These are phyloP conservation scores for Drosophila setosimentum DNA, from an alignment of 2,888 invertebrate species.

Conservation along the genomic window DNA sequence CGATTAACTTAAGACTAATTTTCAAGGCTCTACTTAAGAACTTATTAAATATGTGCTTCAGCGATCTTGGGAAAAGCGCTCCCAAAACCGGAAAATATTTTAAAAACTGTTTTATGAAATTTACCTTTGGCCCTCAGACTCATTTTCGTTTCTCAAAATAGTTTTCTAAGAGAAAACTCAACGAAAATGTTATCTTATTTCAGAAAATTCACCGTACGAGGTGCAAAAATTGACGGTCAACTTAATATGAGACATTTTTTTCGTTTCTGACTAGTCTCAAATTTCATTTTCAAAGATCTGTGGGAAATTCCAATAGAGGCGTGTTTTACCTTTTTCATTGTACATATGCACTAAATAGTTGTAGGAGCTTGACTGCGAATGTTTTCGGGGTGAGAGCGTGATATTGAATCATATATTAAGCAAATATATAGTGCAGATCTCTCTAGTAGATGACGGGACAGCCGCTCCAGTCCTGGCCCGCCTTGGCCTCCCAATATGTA, in stretches of 20 bases:
- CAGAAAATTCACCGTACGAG: not conserved
- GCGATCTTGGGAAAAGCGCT: not conserved
- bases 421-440: conserved; percentile 38
- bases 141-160: not conserved
- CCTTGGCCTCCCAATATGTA: conserved; percentile 97
- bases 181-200: not conserved
- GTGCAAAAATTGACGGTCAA: not conserved
- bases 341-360: conserved; percentile 46
- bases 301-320: not conserved
- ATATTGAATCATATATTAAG: conserved; percentile 41
- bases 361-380: conserved; percentile 35
- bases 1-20: not conserved
- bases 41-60: not conserved
- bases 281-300: not conserved
- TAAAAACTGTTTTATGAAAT: not conserved
- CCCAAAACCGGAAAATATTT: not conserved
- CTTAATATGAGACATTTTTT: not conserved
- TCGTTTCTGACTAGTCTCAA: not conserved
- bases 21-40: conserved; percentile 5
- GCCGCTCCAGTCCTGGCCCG: conserved; percentile 93
- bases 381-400: conserved; percentile 22
- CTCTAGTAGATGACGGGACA: conserved; percentile 93
- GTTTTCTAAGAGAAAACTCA: not conserved
- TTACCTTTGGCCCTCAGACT: not conserved
- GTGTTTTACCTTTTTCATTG: conserved; percentile 10